Percentiles rank a stretch among this genome's conserved stretches.
These are phyloP conservation scores for Cephalopachus bancanus DNA, from an alignment of 2,797 vertebrate species.

Conservation along the genomic window DNA sequence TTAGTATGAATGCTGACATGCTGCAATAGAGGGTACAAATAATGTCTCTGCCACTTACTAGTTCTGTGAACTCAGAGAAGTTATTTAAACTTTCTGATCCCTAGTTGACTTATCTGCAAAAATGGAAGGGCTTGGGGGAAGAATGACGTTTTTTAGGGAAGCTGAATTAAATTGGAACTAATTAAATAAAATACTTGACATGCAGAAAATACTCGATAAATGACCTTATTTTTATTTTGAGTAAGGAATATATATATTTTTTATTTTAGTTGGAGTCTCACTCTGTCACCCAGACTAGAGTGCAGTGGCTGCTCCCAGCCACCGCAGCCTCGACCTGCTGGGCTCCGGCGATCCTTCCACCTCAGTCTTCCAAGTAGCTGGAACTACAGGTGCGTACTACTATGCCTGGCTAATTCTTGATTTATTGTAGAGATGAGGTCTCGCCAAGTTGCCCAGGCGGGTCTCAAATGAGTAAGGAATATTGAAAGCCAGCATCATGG, in stretches of 20 bases:
- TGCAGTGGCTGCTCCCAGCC: too few relatives aligned
- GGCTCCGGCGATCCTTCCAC: too few relatives aligned
- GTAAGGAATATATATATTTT: background rate
- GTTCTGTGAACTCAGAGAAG: background rate
- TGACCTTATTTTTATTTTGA: background rate
- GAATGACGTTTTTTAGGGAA: background rate
- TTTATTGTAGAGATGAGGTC: too few relatives aligned
- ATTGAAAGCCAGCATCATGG: background rate
- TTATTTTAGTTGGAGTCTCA: too few relatives aligned
- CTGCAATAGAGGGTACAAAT: background rate
- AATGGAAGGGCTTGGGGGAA: background rate
- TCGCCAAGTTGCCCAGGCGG: too few relatives aligned
- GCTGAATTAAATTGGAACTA: background rate
- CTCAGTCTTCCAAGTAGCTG: too few relatives aligned
- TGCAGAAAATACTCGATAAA: background rate
- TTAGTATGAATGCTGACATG: background rate
- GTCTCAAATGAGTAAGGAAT: background rate
- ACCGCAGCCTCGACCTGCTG: too few relatives aligned
- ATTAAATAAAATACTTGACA: slow-evolving; percentile 8
- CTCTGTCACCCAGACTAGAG: too few relatives aligned
- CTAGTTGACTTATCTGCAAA: background rate
- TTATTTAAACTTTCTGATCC: background rate
- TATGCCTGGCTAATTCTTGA: too few relatives aligned
- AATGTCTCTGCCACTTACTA: background rate
- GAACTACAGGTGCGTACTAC: too few relatives aligned